These are phyloP conservation scores for Melanerpes formicivorus DNA, from an alignment of 2,113 vertebrate species.

Conservation along the genomic window DNA sequence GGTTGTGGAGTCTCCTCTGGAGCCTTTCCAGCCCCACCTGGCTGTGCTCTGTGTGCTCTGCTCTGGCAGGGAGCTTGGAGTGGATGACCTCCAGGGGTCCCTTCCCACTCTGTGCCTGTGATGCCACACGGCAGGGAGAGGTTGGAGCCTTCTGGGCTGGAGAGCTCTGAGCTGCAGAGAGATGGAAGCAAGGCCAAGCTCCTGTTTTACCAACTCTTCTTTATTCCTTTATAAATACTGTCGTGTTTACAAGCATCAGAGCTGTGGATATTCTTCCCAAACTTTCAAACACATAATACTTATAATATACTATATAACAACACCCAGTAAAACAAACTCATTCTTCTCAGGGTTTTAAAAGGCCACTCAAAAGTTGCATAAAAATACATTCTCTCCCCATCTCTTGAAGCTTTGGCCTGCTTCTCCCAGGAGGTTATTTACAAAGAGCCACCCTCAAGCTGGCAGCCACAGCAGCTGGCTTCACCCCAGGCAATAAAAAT, in stretches of 20 bases:
- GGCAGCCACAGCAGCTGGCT: conserved; percentile 10
- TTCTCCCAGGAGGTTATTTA: conserved; percentile 73
- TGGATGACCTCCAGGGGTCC: no score
- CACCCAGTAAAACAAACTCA: conserved; percentile 78
- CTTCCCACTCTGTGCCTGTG: no score
- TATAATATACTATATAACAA: conserved; percentile 76
- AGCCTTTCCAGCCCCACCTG: no score
- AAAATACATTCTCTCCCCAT: conserved; percentile 82
- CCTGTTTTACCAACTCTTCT: conserved; percentile 74
- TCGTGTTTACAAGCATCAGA: conserved; percentile 83
- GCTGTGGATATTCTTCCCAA: conserved; percentile 80
- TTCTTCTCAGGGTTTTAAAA: conserved; percentile 79
- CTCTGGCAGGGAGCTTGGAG: no score
- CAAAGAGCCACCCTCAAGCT: conserved; percentile 63
- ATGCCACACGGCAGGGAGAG: rapidly evolving
- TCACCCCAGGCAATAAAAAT: conserved; percentile 58
- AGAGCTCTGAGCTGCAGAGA: neutral
- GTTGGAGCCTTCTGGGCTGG: neutral
- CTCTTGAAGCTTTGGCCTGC: conserved; percentile 57
- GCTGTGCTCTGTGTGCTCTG: no score
- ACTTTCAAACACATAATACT: conserved; percentile 80
- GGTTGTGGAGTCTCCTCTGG: no score
- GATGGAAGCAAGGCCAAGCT: conserved; percentile 58
- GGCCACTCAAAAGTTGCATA: conserved; percentile 85
- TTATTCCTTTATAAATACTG: conserved; percentile 84